Evolutionary conservation across 2,113 vertebrate species (phyloP).

Genomic region (Oncorhynchus masou): DNA sequence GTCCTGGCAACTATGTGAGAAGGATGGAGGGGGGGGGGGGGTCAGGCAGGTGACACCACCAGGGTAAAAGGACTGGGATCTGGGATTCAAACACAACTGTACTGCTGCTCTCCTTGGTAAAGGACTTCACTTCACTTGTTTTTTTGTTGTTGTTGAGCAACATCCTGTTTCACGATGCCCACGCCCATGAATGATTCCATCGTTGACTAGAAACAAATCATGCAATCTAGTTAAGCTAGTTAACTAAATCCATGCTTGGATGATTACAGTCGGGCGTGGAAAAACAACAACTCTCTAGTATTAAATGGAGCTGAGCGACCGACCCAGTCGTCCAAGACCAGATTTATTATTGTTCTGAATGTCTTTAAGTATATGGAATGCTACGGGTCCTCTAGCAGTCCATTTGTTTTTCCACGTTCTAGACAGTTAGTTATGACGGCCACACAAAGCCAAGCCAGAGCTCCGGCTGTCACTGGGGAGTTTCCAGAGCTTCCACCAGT

Average conservation of each 20-base stretch:
- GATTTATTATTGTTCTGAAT: slow-evolving; percentile 46
- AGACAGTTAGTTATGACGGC: slow-evolving; percentile 27
- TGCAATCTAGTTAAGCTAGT: no score
- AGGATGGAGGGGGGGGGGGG: no score
- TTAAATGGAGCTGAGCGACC: no score
- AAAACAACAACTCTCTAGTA: no score
- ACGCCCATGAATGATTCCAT: no score
- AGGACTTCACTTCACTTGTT: not conserved
- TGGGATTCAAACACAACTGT: not conserved
- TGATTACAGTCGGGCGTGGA: no score
- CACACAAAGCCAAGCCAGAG: not conserved
- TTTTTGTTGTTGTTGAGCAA: not conserved
- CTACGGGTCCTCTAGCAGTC: slow-evolving; percentile 41
- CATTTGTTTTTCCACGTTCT: slow-evolving; percentile 53
- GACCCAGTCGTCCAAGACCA: not conserved
- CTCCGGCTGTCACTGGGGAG: slow-evolving; percentile 34
- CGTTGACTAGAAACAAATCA: no score
- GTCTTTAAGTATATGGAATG: slow-evolving; percentile 46
- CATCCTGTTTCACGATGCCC: no score
- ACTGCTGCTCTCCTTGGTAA: not conserved
- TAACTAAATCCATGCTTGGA: no score
- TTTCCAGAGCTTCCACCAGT: slow-evolving; percentile 35
- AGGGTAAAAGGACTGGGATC: not conserved
- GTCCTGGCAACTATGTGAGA: no score
- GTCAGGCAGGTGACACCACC: no score